Conservation (phyloP, 2,113 vertebrate genomes). For the Campylomormyrus numenius region DNA sequence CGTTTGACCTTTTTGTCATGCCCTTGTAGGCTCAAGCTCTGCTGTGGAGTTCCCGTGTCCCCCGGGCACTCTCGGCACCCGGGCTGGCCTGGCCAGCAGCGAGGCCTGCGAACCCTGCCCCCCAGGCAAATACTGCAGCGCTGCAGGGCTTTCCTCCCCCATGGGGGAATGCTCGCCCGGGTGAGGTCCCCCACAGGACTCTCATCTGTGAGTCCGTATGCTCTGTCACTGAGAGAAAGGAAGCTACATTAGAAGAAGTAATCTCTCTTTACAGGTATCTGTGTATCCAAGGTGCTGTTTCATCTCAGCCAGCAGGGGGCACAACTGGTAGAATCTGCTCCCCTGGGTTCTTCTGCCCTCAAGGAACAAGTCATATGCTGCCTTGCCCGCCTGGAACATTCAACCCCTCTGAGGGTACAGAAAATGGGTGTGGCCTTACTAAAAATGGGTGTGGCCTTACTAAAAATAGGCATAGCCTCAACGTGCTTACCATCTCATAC, state of each 20-base stretch:
- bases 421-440: background rate
- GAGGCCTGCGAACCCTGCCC: slow-evolving; percentile 69
- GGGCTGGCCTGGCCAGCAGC: slow-evolving; percentile 50
- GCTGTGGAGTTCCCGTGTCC: slow-evolving; percentile 62
- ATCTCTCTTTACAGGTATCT: slow-evolving; percentile 48
- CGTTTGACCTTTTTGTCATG: background rate
- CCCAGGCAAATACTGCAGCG: slow-evolving; percentile 72
- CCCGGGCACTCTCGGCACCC: slow-evolving; percentile 57
- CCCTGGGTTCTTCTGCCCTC: slow-evolving; percentile 66
- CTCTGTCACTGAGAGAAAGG: background rate
- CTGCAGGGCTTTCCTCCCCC: slow-evolving; percentile 56
- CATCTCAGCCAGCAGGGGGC: slow-evolving; percentile 52
- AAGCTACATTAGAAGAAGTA: background rate
- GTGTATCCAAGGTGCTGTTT: slow-evolving; percentile 54
- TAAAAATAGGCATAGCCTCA: background rate
- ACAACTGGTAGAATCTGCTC: slow-evolving; percentile 62
- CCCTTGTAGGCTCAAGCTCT: slow-evolving; percentile 51
- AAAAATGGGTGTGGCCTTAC: background rate
- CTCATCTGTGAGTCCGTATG: background rate
- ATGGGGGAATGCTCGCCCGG: slow-evolving; percentile 62
- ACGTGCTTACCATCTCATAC: background rate
- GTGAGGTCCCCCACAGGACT: slow-evolving; percentile 47
- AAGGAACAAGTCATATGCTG: slow-evolving; percentile 61
- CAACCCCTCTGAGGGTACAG: slow-evolving; percentile 54
- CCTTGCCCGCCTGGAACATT: slow-evolving; percentile 70